A percentile compares a stretch with the other conserved stretches of the same genome.
Conservation (phyloP, 1,140 invertebrate genomes). For the Lysiphlebus fabarum region DNA sequence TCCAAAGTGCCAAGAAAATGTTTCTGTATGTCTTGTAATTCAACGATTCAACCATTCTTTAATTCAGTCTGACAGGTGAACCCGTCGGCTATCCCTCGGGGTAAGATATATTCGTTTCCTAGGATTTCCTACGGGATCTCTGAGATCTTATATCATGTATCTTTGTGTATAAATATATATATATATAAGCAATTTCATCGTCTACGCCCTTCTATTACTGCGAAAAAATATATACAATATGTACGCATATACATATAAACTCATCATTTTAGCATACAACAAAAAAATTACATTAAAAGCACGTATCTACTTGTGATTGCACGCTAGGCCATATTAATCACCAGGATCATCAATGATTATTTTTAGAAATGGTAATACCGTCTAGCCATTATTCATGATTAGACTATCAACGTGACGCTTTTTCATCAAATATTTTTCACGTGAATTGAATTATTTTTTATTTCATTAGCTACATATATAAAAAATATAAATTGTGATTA, state of each 20-base stretch:
- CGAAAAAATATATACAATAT: no score
- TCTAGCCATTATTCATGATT: conserved; percentile 43
- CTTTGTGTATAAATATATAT: conserved; percentile 28
- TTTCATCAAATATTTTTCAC: no score
- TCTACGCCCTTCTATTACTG: conserved; percentile 14
- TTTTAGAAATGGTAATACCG: not conserved
- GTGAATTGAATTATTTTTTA: no score
- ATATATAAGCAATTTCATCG: conserved; percentile 49
- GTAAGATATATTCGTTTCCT: conserved; percentile 56
- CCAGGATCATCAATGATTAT: not conserved
- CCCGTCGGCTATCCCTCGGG: conserved; percentile 51
- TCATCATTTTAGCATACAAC: no score
- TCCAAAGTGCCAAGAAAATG: conserved; percentile 21
- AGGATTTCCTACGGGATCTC: conserved; percentile 57
- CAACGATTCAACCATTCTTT: conserved; percentile 52
- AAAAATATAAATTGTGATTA: no score
- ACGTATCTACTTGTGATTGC: no score
- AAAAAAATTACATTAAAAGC: no score
- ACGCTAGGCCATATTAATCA: not conserved
- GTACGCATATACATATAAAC: not conserved
- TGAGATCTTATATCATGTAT: conserved; percentile 55
- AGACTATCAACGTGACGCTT: conserved; percentile 41
- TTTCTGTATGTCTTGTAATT: conserved; percentile 25
- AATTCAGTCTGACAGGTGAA: conserved; percentile 56
- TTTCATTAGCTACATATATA: no score